Percentiles rank a stretch among this genome's conserved stretches.
Evolutionary conservation across 2,888 invertebrate species (phyloP).

Genomic region (Helleia helle): DNA sequence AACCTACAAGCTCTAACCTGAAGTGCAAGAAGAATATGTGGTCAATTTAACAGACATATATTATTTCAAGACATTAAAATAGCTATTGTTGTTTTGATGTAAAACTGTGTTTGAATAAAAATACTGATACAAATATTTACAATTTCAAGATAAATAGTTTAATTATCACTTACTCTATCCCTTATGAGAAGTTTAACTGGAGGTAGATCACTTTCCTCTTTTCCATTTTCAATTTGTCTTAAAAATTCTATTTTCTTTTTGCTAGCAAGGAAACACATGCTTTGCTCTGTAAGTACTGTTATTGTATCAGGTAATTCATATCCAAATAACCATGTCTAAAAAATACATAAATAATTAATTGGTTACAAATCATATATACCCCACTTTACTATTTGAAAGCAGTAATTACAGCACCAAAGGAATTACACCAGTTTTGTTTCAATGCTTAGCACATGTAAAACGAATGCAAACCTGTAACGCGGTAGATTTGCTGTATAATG

Average conservation of each 20-base stretch:
- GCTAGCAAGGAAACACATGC: constrained; percentile 92
- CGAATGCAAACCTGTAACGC: constrained; percentile 84
- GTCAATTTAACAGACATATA: too few relatives aligned
- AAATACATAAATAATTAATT: too few relatives aligned
- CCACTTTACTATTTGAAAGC: neutral
- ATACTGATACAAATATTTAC: too few relatives aligned
- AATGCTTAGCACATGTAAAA: constrained; percentile 28
- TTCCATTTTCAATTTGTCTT: constrained; percentile 88
- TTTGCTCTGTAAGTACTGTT: constrained; percentile 89
- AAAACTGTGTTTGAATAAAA: too few relatives aligned
- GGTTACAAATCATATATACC: too few relatives aligned
- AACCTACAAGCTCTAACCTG: too few relatives aligned
- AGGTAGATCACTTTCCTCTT: constrained; percentile 86
- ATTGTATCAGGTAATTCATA: constrained; percentile 98
- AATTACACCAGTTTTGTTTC: neutral
- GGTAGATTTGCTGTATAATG: constrained; percentile 96
- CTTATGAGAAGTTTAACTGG: constrained; percentile 88
- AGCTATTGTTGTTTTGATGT: too few relatives aligned
- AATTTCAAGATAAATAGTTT: too few relatives aligned
- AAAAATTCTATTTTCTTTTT: constrained; percentile 99
- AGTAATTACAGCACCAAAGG: neutral
- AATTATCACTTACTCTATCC: constrained; percentile 87
- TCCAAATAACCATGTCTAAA: constrained; percentile 95
- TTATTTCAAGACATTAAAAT: too few relatives aligned
- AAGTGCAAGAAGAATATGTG: too few relatives aligned